phyloP scores from a whole-genome alignment of 2,888 invertebrate species.

The Nephrotoma guestfalica region DNA sequence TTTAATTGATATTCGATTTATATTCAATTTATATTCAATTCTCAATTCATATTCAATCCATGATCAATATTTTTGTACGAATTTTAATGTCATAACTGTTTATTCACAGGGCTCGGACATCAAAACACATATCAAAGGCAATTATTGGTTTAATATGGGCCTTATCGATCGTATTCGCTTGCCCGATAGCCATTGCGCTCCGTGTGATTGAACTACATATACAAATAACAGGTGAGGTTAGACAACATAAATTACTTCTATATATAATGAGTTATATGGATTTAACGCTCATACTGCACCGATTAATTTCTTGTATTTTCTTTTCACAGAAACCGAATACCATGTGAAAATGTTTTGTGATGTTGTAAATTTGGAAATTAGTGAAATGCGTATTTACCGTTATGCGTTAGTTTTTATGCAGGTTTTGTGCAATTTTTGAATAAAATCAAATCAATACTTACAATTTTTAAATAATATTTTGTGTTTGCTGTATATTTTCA shows the following conservation, averaged over 20 bases:
- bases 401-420: slow-evolving; percentile 37
- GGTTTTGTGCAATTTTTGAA: slow-evolving; percentile 8
- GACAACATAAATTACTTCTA: background rate
- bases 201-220: slow-evolving; percentile 27
- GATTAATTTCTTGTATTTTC: slow-evolving; percentile 3
- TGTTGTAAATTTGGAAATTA: slow-evolving; percentile 34
- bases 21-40: no score
- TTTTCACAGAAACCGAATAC: background rate
- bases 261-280: background rate
- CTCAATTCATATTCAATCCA: no score
- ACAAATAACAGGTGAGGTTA: slow-evolving; percentile 23
- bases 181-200: slow-evolving; percentile 42
- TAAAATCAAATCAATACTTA: background rate
- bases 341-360: slow-evolving; percentile 33
- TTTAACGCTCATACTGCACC: background rate
- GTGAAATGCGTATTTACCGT: slow-evolving; percentile 35
- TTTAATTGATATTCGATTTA: no score
- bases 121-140: slow-evolving; percentile 56
- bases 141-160: slow-evolving; percentile 64
- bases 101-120: slow-evolving; percentile 47
- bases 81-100: background rate
- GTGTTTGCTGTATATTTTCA: slow-evolving; percentile 21
- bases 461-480: background rate
- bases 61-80: no score
- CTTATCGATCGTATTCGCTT: slow-evolving; percentile 47